These are phyloP conservation scores for Tethea ocularis DNA, from an alignment of 2,888 invertebrate genomes.

Conservation along the genomic window DNA sequence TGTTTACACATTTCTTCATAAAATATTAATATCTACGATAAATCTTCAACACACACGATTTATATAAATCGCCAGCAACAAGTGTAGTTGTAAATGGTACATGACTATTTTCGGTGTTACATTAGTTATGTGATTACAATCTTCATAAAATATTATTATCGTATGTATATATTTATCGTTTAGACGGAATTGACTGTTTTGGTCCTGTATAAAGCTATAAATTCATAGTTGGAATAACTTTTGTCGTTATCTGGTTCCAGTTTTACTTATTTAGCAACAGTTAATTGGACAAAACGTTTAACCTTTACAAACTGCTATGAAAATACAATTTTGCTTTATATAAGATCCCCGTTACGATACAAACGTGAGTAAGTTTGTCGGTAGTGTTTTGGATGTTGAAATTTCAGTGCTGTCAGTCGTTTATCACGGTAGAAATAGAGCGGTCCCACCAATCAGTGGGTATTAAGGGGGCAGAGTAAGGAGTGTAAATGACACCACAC, in stretches of 20 bases:
- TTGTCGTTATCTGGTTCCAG: conserved; percentile 35
- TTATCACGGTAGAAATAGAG: conserved; percentile 39
- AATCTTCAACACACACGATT: conserved; percentile 17
- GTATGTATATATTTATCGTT: conserved; percentile 22
- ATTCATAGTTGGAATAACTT: conserved; percentile 23
- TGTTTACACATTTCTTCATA: conserved; percentile 16
- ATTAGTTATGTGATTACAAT: conserved; percentile 22
- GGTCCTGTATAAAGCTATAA: conserved; percentile 32
- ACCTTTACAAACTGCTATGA: conserved; percentile 43
- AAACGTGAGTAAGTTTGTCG: conserved; percentile 18
- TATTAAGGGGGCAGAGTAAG: conserved; percentile 40
- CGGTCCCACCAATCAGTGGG: conserved; percentile 38
- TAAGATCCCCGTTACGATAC: conserved; percentile 39
- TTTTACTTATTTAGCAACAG: conserved; percentile 46
- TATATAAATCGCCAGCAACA: conserved; percentile 16
- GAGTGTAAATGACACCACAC: conserved; percentile 29
- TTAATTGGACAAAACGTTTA: conserved; percentile 53
- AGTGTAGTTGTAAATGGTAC: background rate
- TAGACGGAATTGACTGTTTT: conserved; percentile 30
- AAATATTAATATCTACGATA: background rate
- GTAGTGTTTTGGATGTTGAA: conserved; percentile 30
- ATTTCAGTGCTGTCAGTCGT: conserved; percentile 27
- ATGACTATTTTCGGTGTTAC: conserved; percentile 19
- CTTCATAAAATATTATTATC: conserved; percentile 26
- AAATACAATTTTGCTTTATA: conserved; percentile 45